phyloP scores from a whole-genome alignment of 2,113 vertebrate genomes.

The Oreochromis aureus region DNA sequence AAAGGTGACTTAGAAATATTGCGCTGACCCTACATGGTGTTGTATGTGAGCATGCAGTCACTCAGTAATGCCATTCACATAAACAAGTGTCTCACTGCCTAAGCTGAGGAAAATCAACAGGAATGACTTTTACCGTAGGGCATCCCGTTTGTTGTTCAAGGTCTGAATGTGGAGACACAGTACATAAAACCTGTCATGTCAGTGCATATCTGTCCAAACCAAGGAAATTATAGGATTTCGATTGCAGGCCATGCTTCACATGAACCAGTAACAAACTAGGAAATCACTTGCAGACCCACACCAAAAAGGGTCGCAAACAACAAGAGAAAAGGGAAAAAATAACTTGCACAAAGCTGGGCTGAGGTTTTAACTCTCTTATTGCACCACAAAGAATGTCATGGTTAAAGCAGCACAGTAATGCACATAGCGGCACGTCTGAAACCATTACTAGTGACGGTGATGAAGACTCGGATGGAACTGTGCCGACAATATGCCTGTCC shows the following conservation, averaged over 20 bases:
- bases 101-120: not conserved
- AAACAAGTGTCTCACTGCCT: not conserved
- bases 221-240: not conserved
- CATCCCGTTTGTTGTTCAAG: not conserved
- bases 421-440: not conserved
- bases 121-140: not conserved
- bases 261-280: not conserved
- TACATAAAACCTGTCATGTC: not conserved
- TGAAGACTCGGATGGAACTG: not conserved
- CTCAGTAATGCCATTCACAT: not conserved
- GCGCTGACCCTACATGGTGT: not conserved
- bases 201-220: not conserved
- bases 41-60: not conserved
- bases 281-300: accelerated
- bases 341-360: not conserved
- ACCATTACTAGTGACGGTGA: accelerated
- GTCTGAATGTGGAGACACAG: not conserved
- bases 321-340: not conserved
- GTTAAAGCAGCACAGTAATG: not conserved
- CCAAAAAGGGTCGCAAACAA: not conserved
- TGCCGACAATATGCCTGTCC: not conserved
- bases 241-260: not conserved
- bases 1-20: not conserved
- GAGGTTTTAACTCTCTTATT: not conserved
- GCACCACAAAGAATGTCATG: not conserved